Evolutionary conservation across 2,113 vertebrate genomes (phyloP).

Genomic region (Chaetodon auriga): DNA sequence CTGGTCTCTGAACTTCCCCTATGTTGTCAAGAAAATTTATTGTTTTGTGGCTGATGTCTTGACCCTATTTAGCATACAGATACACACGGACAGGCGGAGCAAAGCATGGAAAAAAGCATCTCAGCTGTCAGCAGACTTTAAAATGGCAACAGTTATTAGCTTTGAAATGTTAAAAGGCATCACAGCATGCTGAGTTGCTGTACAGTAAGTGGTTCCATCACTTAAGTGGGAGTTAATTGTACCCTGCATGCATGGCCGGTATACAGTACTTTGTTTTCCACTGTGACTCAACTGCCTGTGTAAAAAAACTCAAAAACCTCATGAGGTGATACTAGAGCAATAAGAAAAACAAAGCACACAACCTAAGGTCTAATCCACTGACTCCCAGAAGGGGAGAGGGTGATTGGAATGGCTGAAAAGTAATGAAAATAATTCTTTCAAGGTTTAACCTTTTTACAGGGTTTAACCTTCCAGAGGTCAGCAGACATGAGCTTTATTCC

Average conservation of each 20-base stretch:
- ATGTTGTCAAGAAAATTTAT: constrained; percentile 64
- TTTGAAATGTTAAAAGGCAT: constrained; percentile 73
- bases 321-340: constrained; percentile 48
- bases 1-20: constrained; percentile 50
- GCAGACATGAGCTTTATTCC: constrained; percentile 77
- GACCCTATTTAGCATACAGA: constrained; percentile 60
- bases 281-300: constrained; percentile 22
- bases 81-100: constrained; percentile 24
- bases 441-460: constrained; percentile 73
- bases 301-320: constrained; percentile 24
- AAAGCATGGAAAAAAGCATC: constrained; percentile 22
- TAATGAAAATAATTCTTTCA: constrained; percentile 78
- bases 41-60: constrained; percentile 61
- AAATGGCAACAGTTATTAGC: constrained; percentile 68
- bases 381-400: constrained; percentile 60
- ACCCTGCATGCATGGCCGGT: constrained; percentile 41
- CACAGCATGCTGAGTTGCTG: constrained; percentile 30
- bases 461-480: constrained; percentile 81
- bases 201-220: constrained; percentile 62
- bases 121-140: constrained; percentile 48
- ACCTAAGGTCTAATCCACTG: constrained; percentile 60
- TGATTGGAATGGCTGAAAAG: constrained; percentile 70
- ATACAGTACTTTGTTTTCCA: constrained; percentile 14
- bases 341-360: constrained; percentile 41
- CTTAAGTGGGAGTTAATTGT: constrained; percentile 69